Base-by-base conservation (phyloP, 2,113 vertebrate genomes). In the Salvelinus namaycush region DNA sequence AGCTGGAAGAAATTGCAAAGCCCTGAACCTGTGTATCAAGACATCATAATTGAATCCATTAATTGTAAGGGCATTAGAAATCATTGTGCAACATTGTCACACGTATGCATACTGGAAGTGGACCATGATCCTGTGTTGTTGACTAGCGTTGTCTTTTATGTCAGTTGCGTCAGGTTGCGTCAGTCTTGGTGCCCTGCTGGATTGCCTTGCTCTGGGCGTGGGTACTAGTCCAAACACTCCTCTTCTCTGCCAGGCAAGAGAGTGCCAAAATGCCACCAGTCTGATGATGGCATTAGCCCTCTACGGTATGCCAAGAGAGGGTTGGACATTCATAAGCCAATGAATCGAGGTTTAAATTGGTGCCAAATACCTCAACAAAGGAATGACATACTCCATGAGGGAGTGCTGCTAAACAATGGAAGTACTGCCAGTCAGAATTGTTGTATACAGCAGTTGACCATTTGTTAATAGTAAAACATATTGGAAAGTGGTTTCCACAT, bases 141-240 rank as follows among this genome's bases (percentile, higher is more conserved):
- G 59, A 62, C 80, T 90, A 90, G 89, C 86, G 82, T 85, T 88
- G 84, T 89, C 71, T 89, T 88, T 84, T 81, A 83, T 84, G 80
- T 87, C 88, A 74, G 83, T 93, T 92, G 89, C 91, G 87, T 90
- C 89, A 90, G 80, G 88, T 93, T 93, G 85, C 89, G 86, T 92
- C 91, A 92, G 83, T 24, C 73, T 78, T 83, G 72, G 83, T 79
- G 76, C 80, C 9, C 2, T 44, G 39, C 39, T 44, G 39, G 39
- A 44, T 44, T 44, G 2, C 39, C 77, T 67, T 71, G 48, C 24
- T 59, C 51, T 75, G 74, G 60, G 68, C 67, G 68, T 62, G 70
- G 79, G 62, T 51, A 68, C 66, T 60, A 54, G 78, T 74, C 59
- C 77, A 79, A 82, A 77, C 31, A 44, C 7, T 11, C 29, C 83